Evolutionary conservation across 2,888 invertebrate species (phyloP), one percentile per base, ranked within the genome.

Genomic region (Macaria notata): DNA sequence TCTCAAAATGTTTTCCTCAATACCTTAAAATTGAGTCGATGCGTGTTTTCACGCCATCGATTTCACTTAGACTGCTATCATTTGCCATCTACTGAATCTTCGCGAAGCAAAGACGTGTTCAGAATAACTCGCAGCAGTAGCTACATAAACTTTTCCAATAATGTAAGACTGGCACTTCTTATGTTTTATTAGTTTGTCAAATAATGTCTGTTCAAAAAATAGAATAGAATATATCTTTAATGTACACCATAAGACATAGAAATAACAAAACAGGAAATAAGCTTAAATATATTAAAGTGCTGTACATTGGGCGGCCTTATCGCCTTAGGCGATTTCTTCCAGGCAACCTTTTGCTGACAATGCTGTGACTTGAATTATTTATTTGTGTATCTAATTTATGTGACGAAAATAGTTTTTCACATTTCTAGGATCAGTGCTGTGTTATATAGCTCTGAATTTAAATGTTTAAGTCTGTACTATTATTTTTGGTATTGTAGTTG

Each of bases 21-120:
- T 46, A 39, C 45, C 30, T 43, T 39, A 30, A 31, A 51, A 51
- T 54, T 36, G 47, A 41, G 39, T 45, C 45, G 33, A 30, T 41
- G 43, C 59, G 47, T 54, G 57, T 51, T 54, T 33, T 45, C 54
- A 54, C 59, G 48, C 54, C 59, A 59, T 58, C 61, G 41, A 63
- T 73, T 71, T 71, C 66, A 53, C 59, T 65, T 60, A 58, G 62
- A 61, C 49, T 58, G 63, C 66, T 61, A 66, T 71, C 66, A 67
- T 70, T 70, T 66, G 59, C 66, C 50, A 62, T 64, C 69, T 61
- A 69, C 67, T 68, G 69, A 74, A 74, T 72, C 72, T 66, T 68
- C 61, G 57, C 58, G 54, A 62, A 56, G 39, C 51, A 59, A 49
- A 62, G 56, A 66, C 77, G 78, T 77, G 77, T 65, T 66, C 30